Base-by-base conservation (phyloP, 2,888 invertebrate genomes). In the Platycheirus albimanus region DNA sequence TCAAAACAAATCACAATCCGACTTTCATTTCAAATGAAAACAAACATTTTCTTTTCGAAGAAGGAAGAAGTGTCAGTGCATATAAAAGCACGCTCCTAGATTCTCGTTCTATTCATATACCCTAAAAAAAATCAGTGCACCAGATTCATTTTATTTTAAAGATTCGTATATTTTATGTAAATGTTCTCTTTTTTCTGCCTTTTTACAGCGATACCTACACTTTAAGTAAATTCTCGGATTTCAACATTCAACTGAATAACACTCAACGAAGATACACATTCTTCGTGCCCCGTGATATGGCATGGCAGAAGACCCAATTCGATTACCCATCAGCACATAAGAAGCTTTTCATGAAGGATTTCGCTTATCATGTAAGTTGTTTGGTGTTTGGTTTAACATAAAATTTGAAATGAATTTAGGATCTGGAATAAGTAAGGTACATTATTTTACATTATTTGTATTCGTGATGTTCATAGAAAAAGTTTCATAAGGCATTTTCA, bases 221-320 rank as follows among this genome's bases (percentile, higher is more conserved):
- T 86, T 91, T 98, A 87, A 96, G 97, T 43, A 92, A 93, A 85
- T 93, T 94, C 72, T 94, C 94, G 86, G 92, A 93, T 87, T 97
- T 97, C 91, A 97, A 97, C 90, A 92, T 93, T 13, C 95, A 95
- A 88, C 91, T 98, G 79, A 94, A 94, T 87, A 95, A 95, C 86
- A 93, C 94, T 85, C 94, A 93, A 78, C 95, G 95, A 86, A 94
- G 95, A 69, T 98, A 95, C 91, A 98, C 98, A 0, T 97, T 96
- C 91, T 98, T 98, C 88, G 97, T 97, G 8, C 98, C 98, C 0
- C 93, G 96, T 36, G 95, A 99, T 89, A 94, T 94, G 88, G 98
- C 97, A 64, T 98, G 98, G 98, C 92, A 94, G 58, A 94, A 94
- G 87, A 94, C 95, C 86, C 93, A 94, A 89, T 92, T 94, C 69